These are phyloP conservation scores for Galaxea fascicularis DNA, from an alignment of 92 coral and sea anemone genomes.

Conservation along the genomic window DNA sequence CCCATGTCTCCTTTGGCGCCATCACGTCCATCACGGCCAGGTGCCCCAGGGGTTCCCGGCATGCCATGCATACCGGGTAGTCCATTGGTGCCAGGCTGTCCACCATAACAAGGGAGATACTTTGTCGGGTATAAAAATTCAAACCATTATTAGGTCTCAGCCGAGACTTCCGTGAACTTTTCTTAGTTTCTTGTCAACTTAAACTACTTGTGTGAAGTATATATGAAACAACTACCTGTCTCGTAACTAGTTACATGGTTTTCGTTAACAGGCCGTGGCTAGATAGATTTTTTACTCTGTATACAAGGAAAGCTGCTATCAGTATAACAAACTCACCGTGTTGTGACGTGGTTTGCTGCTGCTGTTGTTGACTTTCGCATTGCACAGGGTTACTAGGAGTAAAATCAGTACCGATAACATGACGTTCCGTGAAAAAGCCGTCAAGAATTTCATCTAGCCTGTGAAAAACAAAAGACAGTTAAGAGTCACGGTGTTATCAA, in stretches of 20 bases:
- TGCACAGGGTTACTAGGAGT: neutral
- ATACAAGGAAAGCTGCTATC: neutral
- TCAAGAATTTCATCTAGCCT: neutral
- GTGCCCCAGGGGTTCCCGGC: constrained; percentile 59
- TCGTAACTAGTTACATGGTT: too few relatives aligned
- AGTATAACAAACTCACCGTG: neutral
- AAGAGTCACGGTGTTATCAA: neutral
- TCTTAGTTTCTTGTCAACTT: too few relatives aligned
- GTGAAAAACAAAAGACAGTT: neutral
- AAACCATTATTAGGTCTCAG: too few relatives aligned
- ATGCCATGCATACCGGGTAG: constrained; percentile 54
- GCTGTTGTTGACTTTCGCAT: neutral
- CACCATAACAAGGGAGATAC: neutral
- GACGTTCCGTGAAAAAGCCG: neutral
- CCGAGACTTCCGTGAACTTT: too few relatives aligned
- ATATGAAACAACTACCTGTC: too few relatives aligned
- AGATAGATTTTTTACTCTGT: too few relatives aligned
- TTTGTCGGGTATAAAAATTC: neutral
- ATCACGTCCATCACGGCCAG: constrained; percentile 70
- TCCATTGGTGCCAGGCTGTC: constrained; percentile 25
- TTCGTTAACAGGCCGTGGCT: too few relatives aligned
- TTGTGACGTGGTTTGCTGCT: neutral
- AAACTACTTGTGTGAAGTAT: too few relatives aligned
- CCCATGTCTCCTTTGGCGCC: constrained; percentile 49
- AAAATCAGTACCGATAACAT: neutral